Evolutionary conservation across 2,797 vertebrate species (phyloP).

Genomic region (Xiphophorus birchmanni): DNA sequence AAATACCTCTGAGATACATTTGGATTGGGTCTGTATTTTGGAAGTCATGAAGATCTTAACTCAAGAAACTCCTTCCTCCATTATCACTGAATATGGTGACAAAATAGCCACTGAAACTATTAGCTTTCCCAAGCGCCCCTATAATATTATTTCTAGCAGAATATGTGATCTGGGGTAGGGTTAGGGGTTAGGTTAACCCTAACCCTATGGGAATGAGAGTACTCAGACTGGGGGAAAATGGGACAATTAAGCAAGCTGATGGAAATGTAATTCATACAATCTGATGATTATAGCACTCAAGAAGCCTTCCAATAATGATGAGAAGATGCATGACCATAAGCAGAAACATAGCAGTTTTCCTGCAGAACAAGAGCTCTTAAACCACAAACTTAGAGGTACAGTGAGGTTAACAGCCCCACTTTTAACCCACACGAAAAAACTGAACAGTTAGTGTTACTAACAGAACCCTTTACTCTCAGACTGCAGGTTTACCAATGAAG

Average conservation of each 20-base stretch:
- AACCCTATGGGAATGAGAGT: slow-evolving; percentile 6
- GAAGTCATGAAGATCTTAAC: background rate
- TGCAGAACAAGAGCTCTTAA: background rate
- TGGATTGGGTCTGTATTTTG: background rate
- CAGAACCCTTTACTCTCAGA: no score
- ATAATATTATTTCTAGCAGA: background rate
- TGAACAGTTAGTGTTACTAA: no score
- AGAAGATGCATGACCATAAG: background rate
- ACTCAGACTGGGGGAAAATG: slow-evolving; percentile 9
- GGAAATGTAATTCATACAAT: slow-evolving; percentile 15
- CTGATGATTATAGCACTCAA: slow-evolving; percentile 12
- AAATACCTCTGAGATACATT: background rate
- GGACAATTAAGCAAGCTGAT: background rate
- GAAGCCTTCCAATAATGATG: background rate
- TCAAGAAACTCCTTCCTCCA: background rate
- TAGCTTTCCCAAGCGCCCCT: background rate
- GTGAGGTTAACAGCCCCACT: background rate
- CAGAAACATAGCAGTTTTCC: background rate
- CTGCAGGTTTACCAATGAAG: no score
- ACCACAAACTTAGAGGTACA: background rate
- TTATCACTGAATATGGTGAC: background rate
- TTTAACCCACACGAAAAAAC: no score
- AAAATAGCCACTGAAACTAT: background rate
- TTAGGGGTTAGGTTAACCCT: no score
- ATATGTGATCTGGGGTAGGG: background rate